Evolutionary conservation across 2,888 invertebrate species (phyloP).

Genomic region (Heliconius erato): DNA sequence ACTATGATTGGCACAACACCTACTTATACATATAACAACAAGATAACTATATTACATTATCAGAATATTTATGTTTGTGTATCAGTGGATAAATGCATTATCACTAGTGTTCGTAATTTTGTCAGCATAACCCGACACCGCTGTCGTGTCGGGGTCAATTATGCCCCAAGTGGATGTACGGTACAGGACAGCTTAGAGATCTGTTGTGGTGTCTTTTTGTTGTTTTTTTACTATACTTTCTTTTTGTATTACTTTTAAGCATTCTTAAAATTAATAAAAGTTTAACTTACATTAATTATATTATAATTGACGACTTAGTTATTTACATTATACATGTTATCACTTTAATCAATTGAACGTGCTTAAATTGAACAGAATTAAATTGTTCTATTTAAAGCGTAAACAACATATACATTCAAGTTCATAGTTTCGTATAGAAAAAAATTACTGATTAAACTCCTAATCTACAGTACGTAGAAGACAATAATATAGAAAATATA

Average conservation of each 20-base stretch:
- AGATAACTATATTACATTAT: constrained; percentile 37
- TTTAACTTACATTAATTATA: no score
- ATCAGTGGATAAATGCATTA: constrained; percentile 41
- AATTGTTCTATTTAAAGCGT: neutral
- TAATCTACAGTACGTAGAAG: neutral
- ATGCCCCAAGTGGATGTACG: constrained; percentile 53
- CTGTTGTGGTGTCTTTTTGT: neutral
- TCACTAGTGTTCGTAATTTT: constrained; percentile 36
- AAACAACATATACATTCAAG: neutral
- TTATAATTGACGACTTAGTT: neutral
- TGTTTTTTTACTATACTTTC: no score
- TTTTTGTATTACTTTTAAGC: no score
- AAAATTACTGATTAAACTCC: neutral
- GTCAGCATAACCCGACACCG: constrained; percentile 52
- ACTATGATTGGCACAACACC: constrained; percentile 16
- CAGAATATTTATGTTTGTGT: constrained; percentile 36
- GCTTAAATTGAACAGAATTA: neutral
- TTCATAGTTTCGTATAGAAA: neutral
- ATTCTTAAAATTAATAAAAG: no score
- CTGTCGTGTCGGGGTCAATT: constrained; percentile 59
- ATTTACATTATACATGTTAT: neutral
- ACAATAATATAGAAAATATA: neutral
- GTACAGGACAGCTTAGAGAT: constrained; percentile 38
- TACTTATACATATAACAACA: constrained; percentile 12
- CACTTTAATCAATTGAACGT: neutral